Percentiles rank a stretch among this genome's conserved stretches.
Conservation (phyloP, 2,113 vertebrate genomes). For the Geothlypis trichas region DNA sequence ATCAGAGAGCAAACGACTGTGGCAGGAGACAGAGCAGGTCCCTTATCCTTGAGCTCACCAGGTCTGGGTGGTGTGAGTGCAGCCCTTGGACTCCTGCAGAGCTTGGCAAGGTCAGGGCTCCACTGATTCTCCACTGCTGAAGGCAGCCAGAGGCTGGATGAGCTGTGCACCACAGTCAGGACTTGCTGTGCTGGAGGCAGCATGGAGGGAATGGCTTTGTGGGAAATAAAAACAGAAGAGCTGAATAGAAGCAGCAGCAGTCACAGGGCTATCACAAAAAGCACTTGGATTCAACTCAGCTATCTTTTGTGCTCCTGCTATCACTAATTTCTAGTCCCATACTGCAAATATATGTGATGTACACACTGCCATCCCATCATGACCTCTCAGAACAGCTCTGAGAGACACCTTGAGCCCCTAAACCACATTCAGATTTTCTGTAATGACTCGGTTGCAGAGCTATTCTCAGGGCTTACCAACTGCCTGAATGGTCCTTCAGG, state of each 20-base stretch:
- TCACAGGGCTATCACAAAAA: not conserved
- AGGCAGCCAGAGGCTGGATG: not conserved
- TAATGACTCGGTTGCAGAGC: not conserved
- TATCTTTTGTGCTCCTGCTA: not conserved
- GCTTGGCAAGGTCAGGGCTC: not conserved
- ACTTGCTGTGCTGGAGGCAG: not conserved
- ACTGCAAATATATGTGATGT: not conserved
- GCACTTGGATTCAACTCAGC: not conserved
- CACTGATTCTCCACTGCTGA: not conserved
- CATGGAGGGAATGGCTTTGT: not conserved
- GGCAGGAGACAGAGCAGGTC: not conserved
- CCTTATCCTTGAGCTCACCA: not conserved
- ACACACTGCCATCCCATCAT: not conserved
- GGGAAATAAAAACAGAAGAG: not conserved
- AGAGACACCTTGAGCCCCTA: not conserved
- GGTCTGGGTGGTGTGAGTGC: not conserved
- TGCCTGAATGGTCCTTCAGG: not conserved
- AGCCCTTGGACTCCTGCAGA: not conserved
- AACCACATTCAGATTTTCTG: not conserved
- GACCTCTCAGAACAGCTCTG: not conserved
- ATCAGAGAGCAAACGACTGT: not conserved
- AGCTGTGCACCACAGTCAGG: not conserved
- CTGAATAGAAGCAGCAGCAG: not conserved
- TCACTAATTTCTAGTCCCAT: not conserved
- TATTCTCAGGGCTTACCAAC: not conserved